Base-by-base conservation (phyloP, 2,797 vertebrate species). In the Hypotaenidia philippensis region DNA sequence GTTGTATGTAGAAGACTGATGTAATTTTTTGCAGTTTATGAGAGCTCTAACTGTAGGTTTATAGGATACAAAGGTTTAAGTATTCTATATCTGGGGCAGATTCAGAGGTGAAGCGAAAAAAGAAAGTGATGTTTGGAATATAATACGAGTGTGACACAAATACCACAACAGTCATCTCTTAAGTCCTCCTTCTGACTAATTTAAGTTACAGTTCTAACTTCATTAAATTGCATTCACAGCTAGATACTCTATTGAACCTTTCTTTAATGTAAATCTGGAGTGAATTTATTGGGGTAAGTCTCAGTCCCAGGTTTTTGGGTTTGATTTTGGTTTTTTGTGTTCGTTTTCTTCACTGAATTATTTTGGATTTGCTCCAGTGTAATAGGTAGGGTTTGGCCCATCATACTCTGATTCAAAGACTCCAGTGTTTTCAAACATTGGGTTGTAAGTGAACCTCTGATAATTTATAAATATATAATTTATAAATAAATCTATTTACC, bases 1-100 rank as follows among this genome's bases (percentile, higher is more conserved):
- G 86, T 77, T 93, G 86, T 78, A 87, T 38, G 27, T 70, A 57
- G 87, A 92, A 93, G 94, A 89, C 94, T 96, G 96, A 97, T 93
- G 94, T 97, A 64, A 96, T 96, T 95, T 92, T 96, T 89, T 12
- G 2, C 76, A 21, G 40, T 94, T 97, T 97, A 97, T 94, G 63
- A 78, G 94, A 94, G 61, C 66, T 95, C 80, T 69, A 76, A 76
- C 90, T 83, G 65, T 53, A 95, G 80, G 31, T 93, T 96, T 94
- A 90, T 44, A 77, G 85, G 74, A 90, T 82, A 88, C 93, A 96
- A 96, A 94, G 81, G 78, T 96, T 92, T 90, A 92, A 95, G 88
- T 97, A 95, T 93, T 91, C 71, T 91, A 1, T 93, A 83, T 83
- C 91, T 91, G 87, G 65, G 83, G 68, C 56, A 74, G 80, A 84